Evolutionary conservation across 2,888 invertebrate genomes (phyloP).

Genomic region (Drosophila dives): DNA sequence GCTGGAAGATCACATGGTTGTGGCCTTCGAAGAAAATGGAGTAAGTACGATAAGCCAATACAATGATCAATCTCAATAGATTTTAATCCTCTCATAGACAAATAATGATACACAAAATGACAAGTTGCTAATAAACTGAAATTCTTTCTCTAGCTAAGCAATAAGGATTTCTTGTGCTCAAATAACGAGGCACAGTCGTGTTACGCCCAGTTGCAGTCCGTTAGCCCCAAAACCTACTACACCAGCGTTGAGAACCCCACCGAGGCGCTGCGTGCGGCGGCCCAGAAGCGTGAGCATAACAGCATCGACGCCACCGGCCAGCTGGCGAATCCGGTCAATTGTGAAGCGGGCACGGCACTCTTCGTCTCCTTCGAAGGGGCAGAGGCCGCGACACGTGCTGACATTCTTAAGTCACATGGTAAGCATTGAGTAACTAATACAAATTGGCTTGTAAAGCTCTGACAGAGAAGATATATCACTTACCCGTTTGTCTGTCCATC

Average conservation of each 20-base stretch:
- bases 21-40: constrained; percentile 86
- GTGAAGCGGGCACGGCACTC: constrained; percentile 85
- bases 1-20: constrained; percentile 83
- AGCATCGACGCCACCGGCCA: constrained; percentile 70
- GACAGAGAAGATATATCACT: neutral
- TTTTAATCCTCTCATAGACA: neutral
- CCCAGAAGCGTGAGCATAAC: constrained; percentile 82
- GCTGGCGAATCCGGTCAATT: constrained; percentile 71
- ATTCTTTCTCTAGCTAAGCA: constrained; percentile 83
- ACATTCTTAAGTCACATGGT: constrained; percentile 83
- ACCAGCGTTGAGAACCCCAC: constrained; percentile 88
- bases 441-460: neutral
- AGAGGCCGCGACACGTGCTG: constrained; percentile 86
- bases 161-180: constrained; percentile 85
- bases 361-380: constrained; percentile 87
- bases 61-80: neutral
- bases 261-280: constrained; percentile 86
- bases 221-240: constrained; percentile 86
- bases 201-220: constrained; percentile 84
- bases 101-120: neutral
- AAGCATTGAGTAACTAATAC: neutral
- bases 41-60: constrained; percentile 80
- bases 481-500: neutral
- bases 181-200: constrained; percentile 83
- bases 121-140: neutral